A percentile compares a stretch with the other conserved stretches of the same genome.
Conservation (phyloP, 2,797 vertebrate genomes). For the Hephaestus fuliginosus region DNA sequence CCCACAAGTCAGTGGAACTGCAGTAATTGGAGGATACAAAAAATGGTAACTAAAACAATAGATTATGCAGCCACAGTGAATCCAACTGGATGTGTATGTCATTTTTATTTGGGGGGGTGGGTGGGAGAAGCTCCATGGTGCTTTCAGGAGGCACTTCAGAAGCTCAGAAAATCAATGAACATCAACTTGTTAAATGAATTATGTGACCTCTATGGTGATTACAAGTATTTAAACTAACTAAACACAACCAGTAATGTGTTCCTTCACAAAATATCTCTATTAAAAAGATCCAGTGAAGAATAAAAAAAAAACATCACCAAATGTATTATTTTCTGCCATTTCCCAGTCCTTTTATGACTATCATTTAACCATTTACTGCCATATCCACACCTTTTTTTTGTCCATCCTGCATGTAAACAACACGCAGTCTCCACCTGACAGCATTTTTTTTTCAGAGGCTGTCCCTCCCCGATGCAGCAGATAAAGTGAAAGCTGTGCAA, state of each 20-base stretch:
- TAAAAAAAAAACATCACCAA: background rate
- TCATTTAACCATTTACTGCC: background rate
- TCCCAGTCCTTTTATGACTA: background rate
- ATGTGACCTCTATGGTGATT: background rate
- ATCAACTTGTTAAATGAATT: background rate
- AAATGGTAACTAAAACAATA: background rate
- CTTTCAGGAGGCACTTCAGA: background rate
- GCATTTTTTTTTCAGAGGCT: constrained; percentile 23
- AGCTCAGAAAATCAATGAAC: constrained; percentile 3
- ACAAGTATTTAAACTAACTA: background rate
- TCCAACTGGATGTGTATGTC: background rate
- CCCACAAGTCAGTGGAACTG: background rate
- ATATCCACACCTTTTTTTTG: background rate
- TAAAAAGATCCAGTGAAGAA: background rate
- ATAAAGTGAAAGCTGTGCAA: constrained; percentile 23
- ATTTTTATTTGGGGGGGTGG: background rate
- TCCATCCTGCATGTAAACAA: constrained; percentile 9
- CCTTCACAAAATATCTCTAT: background rate
- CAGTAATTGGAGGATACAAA: constrained; percentile 4
- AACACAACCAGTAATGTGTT: background rate
- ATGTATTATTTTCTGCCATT: background rate
- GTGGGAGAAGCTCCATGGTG: background rate
- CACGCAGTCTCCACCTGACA: background rate
- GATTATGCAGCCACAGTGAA: background rate
- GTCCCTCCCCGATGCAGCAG: background rate